Evolutionary conservation across 1,140 invertebrate species (phyloP).

Genomic region (Drusus annulatus): DNA sequence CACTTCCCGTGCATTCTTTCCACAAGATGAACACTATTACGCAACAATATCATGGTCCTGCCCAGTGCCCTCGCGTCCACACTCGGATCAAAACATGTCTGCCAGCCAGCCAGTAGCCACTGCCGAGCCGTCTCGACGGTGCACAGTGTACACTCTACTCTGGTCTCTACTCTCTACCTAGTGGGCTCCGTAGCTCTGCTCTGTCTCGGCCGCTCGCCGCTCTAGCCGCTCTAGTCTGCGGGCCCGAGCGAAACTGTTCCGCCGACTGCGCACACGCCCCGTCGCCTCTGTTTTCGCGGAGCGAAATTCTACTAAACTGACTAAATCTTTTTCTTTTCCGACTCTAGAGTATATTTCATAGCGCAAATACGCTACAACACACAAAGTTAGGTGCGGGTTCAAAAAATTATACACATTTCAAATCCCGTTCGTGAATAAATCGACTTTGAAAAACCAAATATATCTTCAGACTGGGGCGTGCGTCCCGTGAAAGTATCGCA

Average conservation of each 20-base stretch:
- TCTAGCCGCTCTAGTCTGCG: no score
- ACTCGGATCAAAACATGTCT: constrained; percentile 69
- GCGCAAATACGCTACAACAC: not conserved
- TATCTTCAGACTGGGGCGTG: constrained; percentile 62
- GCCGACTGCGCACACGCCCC: constrained; percentile 63
- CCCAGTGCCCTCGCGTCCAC: constrained; percentile 63
- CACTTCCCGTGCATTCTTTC: constrained; percentile 56
- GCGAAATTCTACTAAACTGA: constrained; percentile 40
- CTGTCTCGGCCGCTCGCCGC: no score
- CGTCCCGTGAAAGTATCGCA: constrained; percentile 65
- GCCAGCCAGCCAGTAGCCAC: constrained; percentile 27
- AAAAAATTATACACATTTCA: not conserved
- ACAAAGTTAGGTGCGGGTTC: not conserved
- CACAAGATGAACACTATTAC: constrained; percentile 51
- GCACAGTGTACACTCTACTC: constrained; percentile 26
- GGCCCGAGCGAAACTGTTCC: constrained; percentile 62
- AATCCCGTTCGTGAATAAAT: not conserved
- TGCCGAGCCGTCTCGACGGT: constrained; percentile 63
- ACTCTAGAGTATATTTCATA: not conserved
- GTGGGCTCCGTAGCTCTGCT: no score
- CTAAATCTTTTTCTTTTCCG: constrained; percentile 8
- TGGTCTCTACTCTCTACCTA: no score
- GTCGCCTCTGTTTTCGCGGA: constrained; percentile 55
- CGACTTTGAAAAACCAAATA: constrained; percentile 38
- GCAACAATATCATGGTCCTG: constrained; percentile 60